Percentiles rank a stretch among this genome's conserved stretches.
Evolutionary conservation across 2,113 vertebrate species (phyloP).

Genomic region (Orthonyx spaldingii): DNA sequence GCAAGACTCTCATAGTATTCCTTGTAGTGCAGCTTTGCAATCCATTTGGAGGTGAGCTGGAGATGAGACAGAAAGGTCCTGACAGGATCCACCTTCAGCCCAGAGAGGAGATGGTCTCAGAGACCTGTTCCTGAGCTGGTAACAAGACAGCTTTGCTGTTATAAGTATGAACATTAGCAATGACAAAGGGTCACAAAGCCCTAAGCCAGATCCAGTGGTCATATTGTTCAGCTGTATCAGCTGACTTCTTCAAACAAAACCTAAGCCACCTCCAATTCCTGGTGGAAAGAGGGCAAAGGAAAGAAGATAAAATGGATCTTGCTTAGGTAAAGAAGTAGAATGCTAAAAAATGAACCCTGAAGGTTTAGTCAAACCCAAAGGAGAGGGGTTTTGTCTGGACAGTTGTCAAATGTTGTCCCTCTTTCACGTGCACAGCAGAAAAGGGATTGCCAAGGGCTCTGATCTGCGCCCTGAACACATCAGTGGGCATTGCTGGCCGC

Average conservation of each 20-base stretch:
- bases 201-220: not conserved
- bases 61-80: not conserved
- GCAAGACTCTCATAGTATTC: not conserved
- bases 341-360: not conserved
- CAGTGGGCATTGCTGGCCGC: accelerated
- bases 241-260: not conserved
- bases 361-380: not conserved
- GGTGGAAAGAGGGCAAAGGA: not conserved
- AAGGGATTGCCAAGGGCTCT: not conserved
- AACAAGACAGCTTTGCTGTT: not conserved
- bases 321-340: not conserved
- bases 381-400: not conserved
- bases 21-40: not conserved
- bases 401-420: not conserved
- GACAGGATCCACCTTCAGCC: not conserved
- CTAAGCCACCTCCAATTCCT: not conserved
- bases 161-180: not conserved
- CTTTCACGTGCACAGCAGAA: not conserved
- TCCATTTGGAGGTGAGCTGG: not conserved
- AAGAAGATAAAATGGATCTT: not conserved
- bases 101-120: not conserved
- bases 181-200: not conserved
- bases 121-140: not conserved
- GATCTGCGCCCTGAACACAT: not conserved
- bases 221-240: not conserved